Evolutionary conservation across 2,797 vertebrate species (phyloP).

Genomic region (Odontamblyopus rebecca): DNA sequence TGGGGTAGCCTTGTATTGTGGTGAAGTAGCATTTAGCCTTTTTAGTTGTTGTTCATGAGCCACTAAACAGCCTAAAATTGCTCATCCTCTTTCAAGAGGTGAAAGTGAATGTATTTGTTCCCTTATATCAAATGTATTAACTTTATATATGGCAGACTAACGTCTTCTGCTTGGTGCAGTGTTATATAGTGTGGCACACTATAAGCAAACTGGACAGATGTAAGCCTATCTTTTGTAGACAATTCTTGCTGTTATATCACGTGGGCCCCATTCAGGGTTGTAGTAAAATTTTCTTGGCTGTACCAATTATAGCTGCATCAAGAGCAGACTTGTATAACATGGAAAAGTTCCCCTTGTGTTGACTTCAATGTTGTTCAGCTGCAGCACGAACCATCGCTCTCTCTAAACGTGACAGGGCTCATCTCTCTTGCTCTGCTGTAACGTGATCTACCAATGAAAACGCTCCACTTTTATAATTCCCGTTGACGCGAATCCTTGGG

Average conservation of each 20-base stretch:
- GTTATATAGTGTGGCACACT: neutral
- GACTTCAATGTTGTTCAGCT: neutral
- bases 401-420: constrained; percentile 51
- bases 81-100: neutral
- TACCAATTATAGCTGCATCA: neutral
- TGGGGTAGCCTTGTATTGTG: too few relatives aligned
- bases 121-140: neutral
- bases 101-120: neutral
- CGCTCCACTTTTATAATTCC: constrained; percentile 43
- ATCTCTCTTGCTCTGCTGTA: neutral
- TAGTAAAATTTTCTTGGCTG: neutral
- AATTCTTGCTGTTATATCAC: neutral
- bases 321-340: constrained; percentile 6
- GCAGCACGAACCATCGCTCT: constrained; percentile 3
- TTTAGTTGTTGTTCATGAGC: too few relatives aligned
- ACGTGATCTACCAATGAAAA: constrained; percentile 43
- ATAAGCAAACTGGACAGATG: neutral
- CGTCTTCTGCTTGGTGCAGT: neutral
- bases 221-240: neutral
- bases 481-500: constrained; percentile 14
- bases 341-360: neutral
- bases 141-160: neutral
- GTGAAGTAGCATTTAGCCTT: too few relatives aligned
- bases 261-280: neutral
- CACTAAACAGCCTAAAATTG: neutral